Conservation (phyloP, 2,113 vertebrate genomes). For the Ctenodactylus gundi region DNA sequence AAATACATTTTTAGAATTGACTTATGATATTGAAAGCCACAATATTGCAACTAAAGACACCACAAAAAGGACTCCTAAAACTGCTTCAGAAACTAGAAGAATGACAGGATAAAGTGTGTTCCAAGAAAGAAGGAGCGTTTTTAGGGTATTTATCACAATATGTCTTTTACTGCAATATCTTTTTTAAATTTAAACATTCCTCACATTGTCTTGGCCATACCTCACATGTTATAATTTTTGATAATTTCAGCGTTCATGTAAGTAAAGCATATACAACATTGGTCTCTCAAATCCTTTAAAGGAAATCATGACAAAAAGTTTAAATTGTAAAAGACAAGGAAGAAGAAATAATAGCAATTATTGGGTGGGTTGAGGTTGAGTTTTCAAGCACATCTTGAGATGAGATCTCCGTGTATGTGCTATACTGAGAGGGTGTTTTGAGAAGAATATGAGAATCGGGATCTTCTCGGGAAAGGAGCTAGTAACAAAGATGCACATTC, state of each 20-base stretch:
- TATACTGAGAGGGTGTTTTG: not conserved
- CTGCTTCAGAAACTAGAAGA: too few relatives aligned
- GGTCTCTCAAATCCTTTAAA: constrained; percentile 24
- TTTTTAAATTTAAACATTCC: too few relatives aligned
- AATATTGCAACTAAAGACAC: too few relatives aligned
- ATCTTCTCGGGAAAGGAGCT: not conserved
- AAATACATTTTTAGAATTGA: too few relatives aligned
- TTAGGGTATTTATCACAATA: too few relatives aligned
- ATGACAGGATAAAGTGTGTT: too few relatives aligned
- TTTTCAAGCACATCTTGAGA: not conserved
- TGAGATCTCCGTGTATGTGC: not conserved
- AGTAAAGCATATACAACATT: too few relatives aligned
- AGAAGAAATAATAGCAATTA: not conserved
- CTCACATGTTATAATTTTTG: not conserved
- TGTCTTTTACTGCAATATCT: too few relatives aligned
- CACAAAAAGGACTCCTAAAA: too few relatives aligned
- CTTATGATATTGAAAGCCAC: too few relatives aligned
- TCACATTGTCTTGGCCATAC: too few relatives aligned
- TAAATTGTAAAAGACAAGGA: not conserved
- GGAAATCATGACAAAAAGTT: not conserved
- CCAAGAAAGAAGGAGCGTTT: too few relatives aligned
- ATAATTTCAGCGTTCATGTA: not conserved
- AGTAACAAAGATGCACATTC: not conserved
- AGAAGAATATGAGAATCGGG: not conserved
- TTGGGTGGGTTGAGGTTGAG: not conserved